Percentiles rank a stretch among this genome's conserved stretches.
Evolutionary conservation across 2,797 vertebrate genomes (phyloP).

Genomic region (Mionectes olivaceus): DNA sequence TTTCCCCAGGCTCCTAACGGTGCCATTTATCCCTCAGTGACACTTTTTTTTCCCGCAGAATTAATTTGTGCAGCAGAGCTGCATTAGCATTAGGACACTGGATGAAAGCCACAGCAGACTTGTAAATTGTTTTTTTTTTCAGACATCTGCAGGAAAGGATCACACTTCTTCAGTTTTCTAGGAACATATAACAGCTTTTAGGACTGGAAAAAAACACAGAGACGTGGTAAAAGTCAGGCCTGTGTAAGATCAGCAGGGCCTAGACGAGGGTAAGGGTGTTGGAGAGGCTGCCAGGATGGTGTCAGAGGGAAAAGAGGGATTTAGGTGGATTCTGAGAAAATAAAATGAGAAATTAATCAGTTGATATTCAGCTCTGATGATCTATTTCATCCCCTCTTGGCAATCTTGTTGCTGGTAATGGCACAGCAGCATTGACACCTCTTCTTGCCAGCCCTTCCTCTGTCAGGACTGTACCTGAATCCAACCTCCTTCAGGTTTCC

Average conservation of each 20-base stretch:
- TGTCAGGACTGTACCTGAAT: background rate
- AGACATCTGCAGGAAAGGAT: constrained; percentile 44
- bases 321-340: background rate
- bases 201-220: background rate
- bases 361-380: background rate
- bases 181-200: constrained; percentile 29
- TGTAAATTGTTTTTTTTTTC: background rate
- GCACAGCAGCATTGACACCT: background rate
- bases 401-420: background rate
- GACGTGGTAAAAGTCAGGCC: background rate
- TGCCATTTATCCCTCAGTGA: background rate
- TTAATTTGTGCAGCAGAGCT: constrained; percentile 21
- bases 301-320: background rate
- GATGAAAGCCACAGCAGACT: constrained; percentile 15
- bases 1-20: background rate
- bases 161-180: constrained; percentile 50
- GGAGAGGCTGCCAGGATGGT: background rate
- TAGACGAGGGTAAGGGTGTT: background rate
- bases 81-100: background rate
- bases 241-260: background rate
- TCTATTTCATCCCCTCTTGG: background rate
- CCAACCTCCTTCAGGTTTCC: background rate
- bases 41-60: background rate
- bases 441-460: background rate
- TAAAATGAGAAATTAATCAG: background rate